Percentiles rank a stretch among this genome's conserved stretches.
Evolutionary conservation across 2,113 vertebrate genomes (phyloP).

Genomic region (Australoheros scitulus): DNA sequence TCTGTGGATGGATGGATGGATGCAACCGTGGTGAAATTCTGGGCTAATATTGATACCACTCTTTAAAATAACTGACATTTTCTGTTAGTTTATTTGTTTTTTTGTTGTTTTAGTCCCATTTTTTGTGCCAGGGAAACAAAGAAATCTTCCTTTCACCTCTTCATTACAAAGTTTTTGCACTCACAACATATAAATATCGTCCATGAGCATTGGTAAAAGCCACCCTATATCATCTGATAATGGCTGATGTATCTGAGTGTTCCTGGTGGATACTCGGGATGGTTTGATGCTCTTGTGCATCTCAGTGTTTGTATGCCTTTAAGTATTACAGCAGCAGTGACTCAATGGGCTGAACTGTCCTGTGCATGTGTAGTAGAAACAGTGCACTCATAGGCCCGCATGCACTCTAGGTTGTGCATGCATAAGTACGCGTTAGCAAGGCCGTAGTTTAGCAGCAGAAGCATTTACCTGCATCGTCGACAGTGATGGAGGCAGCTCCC

Average conservation of each 20-base stretch:
- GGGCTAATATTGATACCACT: background rate
- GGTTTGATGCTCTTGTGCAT: constrained; percentile 18
- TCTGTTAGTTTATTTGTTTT: background rate
- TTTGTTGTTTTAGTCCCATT: background rate
- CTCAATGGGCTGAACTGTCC: background rate
- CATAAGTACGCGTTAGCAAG: background rate
- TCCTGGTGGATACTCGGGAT: background rate
- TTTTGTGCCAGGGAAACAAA: background rate
- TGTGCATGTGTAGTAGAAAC: background rate
- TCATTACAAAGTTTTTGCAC: background rate
- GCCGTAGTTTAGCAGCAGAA: background rate
- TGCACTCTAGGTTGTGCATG: background rate
- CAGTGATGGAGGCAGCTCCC: constrained; percentile 92
- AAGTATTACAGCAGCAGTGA: constrained; percentile 10
- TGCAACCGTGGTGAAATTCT: background rate
- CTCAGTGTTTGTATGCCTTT: constrained; percentile 13
- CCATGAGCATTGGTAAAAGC: background rate
- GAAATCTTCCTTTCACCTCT: background rate
- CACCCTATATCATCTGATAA: background rate
- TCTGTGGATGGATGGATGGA: background rate
- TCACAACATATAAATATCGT: background rate
- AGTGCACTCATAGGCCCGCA: background rate
- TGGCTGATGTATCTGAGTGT: too few relatives aligned
- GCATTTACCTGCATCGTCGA: constrained; percentile 89
- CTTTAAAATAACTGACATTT: background rate